Conservation (phyloP, 2,113 vertebrate genomes). For the Oryctolagus cuniculus region DNA sequence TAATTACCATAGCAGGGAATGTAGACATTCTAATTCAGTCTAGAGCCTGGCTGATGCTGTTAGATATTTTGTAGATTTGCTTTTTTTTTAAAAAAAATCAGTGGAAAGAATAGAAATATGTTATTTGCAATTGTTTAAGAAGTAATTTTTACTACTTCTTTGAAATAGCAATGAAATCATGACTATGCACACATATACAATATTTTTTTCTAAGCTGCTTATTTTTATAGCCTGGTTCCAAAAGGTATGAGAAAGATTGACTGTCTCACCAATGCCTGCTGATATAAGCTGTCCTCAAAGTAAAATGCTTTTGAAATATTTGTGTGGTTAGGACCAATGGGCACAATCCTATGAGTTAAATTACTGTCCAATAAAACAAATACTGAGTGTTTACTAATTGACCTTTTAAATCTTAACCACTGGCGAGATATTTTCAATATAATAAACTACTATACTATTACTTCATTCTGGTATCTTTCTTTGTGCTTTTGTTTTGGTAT, state of each 20-base stretch:
- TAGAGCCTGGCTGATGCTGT: neutral
- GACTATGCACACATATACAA: neutral
- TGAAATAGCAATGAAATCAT: constrained; percentile 23
- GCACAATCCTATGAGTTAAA: neutral
- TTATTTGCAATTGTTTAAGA: constrained; percentile 19
- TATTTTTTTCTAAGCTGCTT: neutral
- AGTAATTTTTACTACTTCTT: constrained; percentile 26
- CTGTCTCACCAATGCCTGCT: neutral
- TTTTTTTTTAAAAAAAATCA: neutral
- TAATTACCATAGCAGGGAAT: constrained; percentile 33
- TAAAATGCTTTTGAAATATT: neutral
- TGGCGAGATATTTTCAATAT: neutral
- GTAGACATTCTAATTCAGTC: constrained; percentile 10
- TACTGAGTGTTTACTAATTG: neutral
- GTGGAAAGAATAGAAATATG: neutral
- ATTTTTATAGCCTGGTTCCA: neutral
- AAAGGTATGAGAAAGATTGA: neutral
- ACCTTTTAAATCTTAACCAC: neutral
- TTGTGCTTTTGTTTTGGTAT: constrained; percentile 52
- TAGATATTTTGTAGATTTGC: neutral
- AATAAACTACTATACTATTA: neutral
- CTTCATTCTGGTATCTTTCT: neutral
- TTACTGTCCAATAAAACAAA: neutral
- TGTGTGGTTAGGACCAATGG: neutral
- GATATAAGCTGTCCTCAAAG: neutral